phyloP scores from a whole-genome alignment of 2,797 vertebrate species.

The Sebastolobus alascanus region DNA sequence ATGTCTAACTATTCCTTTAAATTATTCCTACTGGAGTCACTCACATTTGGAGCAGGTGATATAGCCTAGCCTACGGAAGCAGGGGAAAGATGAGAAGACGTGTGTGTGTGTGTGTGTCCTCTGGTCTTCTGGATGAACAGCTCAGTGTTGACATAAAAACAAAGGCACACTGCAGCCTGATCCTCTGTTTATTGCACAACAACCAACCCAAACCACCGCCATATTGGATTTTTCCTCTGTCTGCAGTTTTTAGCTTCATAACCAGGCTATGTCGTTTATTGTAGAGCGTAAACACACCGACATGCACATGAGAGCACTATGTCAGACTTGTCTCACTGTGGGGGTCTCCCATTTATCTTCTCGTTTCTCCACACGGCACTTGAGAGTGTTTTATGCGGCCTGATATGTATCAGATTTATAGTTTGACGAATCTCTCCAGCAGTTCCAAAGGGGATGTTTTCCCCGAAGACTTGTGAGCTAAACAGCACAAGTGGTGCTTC shows the following conservation, averaged over 20 bases:
- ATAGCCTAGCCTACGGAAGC: background rate
- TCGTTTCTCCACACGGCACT: slow-evolving; percentile 19
- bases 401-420: slow-evolving; percentile 45
- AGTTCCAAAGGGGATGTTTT: slow-evolving; percentile 14
- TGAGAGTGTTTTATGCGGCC: slow-evolving; percentile 25
- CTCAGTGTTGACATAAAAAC: slow-evolving; percentile 83
- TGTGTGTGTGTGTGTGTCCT: slow-evolving; percentile 36
- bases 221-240: slow-evolving; percentile 57
- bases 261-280: slow-evolving; percentile 27
- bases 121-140: slow-evolving; percentile 49
- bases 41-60: slow-evolving; percentile 34
- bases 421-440: slow-evolving; percentile 23
- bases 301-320: background rate
- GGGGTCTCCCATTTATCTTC: slow-evolving; percentile 42
- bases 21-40: background rate
- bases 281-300: slow-evolving; percentile 44
- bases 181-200: slow-evolving; percentile 82
- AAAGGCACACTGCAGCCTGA: slow-evolving; percentile 72
- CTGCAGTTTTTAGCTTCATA: slow-evolving; percentile 51
- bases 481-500: slow-evolving; percentile 16
- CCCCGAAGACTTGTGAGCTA: slow-evolving; percentile 19
- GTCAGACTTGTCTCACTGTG: slow-evolving; percentile 5
- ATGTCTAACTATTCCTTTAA: background rate
- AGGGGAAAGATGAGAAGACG: slow-evolving; percentile 33
- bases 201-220: slow-evolving; percentile 45